phyloP scores from a whole-genome alignment of 2,113 vertebrate species.

The Syrmaticus mikado region DNA sequence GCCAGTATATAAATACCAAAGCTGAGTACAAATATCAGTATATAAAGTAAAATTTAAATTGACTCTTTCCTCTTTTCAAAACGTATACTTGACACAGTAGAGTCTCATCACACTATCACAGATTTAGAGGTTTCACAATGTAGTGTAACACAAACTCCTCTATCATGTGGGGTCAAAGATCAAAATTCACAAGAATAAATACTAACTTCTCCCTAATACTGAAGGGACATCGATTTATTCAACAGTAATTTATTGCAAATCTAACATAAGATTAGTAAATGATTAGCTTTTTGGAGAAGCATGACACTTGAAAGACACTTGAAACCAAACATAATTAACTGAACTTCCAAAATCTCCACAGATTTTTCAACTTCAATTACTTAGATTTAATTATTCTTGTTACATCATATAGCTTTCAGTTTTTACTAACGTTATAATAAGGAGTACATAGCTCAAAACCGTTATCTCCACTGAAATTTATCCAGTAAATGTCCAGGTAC shows the following conservation, averaged over 20 bases:
- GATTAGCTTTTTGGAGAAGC: neutral
- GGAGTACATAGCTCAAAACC: neutral
- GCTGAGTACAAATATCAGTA: neutral
- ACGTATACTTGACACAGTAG: neutral
- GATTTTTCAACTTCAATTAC: neutral
- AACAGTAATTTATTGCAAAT: neutral
- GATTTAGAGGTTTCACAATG: neutral
- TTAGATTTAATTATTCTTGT: neutral
- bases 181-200: neutral
- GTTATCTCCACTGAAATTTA: neutral
- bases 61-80: neutral
- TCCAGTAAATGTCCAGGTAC: neutral
- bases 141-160: neutral
- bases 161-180: neutral
- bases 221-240: neutral
- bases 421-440: rapidly evolving
- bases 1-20: too few species aligned
- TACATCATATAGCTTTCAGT: neutral
- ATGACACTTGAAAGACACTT: neutral
- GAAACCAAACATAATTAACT: neutral
- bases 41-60: neutral
- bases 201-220: neutral
- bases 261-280: neutral
- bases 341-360: neutral
- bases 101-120: neutral